A percentile compares a stretch with the other conserved stretches of the same genome.
phyloP scores from a whole-genome alignment of 2,797 vertebrate species.

The Pipistrellus nathusii region DNA sequence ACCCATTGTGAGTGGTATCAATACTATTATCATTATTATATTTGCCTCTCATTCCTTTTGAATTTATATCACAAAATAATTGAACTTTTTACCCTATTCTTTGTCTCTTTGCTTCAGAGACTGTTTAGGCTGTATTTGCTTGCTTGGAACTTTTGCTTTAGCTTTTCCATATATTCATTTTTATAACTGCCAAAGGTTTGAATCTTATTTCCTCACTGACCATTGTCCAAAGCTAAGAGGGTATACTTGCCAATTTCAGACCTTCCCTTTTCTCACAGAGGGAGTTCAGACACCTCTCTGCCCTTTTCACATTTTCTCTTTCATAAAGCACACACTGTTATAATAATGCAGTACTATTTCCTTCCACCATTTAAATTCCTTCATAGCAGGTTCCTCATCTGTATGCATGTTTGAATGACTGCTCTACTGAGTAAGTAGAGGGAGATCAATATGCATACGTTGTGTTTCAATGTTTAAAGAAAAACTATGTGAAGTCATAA shows the following conservation, averaged over 20 bases:
- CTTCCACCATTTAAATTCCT: neutral
- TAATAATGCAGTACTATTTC: neutral
- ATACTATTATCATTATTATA: neutral
- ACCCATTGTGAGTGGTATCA: too few species aligned
- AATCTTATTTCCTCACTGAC: neutral
- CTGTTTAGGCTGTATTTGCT: neutral
- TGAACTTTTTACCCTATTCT: neutral
- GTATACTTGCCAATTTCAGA: neutral
- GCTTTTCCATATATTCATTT: neutral
- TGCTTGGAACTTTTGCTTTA: neutral
- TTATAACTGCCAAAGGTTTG: neutral
- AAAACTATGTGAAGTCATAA: neutral
- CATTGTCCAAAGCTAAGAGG: neutral
- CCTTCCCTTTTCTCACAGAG: neutral
- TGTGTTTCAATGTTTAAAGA: neutral
- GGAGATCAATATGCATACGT: neutral
- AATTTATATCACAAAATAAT: neutral
- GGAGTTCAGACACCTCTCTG: neutral
- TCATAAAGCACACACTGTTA: neutral
- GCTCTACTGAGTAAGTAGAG: neutral
- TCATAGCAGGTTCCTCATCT: neutral
- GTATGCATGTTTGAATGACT: neutral
- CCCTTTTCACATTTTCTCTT: neutral
- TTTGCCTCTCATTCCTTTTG: neutral
- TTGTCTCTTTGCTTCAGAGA: neutral